Base-by-base conservation (phyloP, 1,140 invertebrate genomes). In the Micrasema longulum region DNA sequence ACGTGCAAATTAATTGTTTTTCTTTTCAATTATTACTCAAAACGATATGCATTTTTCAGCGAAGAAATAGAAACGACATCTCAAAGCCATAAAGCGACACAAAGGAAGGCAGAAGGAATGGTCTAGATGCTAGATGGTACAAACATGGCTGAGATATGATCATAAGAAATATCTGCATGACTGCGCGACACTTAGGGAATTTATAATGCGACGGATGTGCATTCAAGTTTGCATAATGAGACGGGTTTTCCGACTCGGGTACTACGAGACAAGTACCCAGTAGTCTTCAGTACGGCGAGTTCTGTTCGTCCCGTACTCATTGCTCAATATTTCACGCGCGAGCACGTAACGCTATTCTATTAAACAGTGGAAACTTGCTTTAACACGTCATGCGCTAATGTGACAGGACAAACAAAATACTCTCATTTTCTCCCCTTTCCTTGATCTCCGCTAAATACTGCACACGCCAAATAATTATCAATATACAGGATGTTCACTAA, bases 141-240 rank as follows among this genome's bases (percentile, higher is more conserved):
- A 48, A 22, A 22, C 11, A 48, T 48, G 47, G 20, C 55, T 60
- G 55, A 23, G 38, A 60, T 48, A 48, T 48, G 31, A 43, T 38
- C 55, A 38, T 38, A 60, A 38, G 35, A 41, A 60, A 60, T 41
- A 38, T 41, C 16, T 10, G 36, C 55, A 38, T 38, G 55, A 60
- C 35, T 60, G 55, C 50, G n/a, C 50, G 23, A 53, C 50, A 60
- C 55, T 60, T 48, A 22, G 45, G 35, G 55, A 60, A 41, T 60
- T 60, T 60, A 41, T 18, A 60, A 43, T 60, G 36, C 36, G 36
- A 38, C n/a, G 36, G 35, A 14, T 60, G 55, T 60, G 55, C 55
- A 60, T 16, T 60, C 12, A 35, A 20, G 55, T 60, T 38, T 60
- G 55, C 55, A 60, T 60, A 60, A 60, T 60, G 55, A 43, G 55